Percentiles rank a stretch among this genome's conserved stretches.
phyloP scores from a whole-genome alignment of 2,113 vertebrate species.

The Dicentrarchus labrax region DNA sequence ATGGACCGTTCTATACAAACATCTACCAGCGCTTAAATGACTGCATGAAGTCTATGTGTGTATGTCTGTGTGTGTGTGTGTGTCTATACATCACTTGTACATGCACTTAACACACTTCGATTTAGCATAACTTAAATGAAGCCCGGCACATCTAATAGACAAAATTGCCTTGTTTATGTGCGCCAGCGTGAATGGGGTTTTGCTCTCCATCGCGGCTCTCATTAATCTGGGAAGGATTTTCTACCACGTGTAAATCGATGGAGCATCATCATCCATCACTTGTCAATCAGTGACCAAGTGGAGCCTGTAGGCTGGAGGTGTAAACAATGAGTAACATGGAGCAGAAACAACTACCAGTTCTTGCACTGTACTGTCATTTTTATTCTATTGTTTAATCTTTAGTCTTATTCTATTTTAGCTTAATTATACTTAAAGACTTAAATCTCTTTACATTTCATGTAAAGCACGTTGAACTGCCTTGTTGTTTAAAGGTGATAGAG shows the following conservation, averaged over 20 bases:
- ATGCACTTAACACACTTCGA: constrained; percentile 34
- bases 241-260: constrained; percentile 53
- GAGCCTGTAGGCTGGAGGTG: constrained; percentile 42
- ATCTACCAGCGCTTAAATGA: neutral
- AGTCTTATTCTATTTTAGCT: neutral
- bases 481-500: neutral
- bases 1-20: neutral
- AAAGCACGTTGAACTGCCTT: neutral
- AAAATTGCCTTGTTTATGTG: constrained; percentile 62
- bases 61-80: constrained; percentile 7
- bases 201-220: constrained; percentile 60
- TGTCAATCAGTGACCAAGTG: constrained; percentile 42
- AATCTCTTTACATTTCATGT: neutral
- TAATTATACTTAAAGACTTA: neutral
- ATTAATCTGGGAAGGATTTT: constrained; percentile 68
- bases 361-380: neutral
- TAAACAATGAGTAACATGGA: constrained; percentile 30
- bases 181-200: constrained; percentile 31
- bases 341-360: neutral
- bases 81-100: constrained; percentile 36
- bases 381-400: neutral
- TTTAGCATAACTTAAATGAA: constrained; percentile 44
- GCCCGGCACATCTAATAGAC: constrained; percentile 40
- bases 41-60: neutral
- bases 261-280: constrained; percentile 70